Conservation (phyloP, 2,888 invertebrate species). For the Cosmia trapezina region DNA sequence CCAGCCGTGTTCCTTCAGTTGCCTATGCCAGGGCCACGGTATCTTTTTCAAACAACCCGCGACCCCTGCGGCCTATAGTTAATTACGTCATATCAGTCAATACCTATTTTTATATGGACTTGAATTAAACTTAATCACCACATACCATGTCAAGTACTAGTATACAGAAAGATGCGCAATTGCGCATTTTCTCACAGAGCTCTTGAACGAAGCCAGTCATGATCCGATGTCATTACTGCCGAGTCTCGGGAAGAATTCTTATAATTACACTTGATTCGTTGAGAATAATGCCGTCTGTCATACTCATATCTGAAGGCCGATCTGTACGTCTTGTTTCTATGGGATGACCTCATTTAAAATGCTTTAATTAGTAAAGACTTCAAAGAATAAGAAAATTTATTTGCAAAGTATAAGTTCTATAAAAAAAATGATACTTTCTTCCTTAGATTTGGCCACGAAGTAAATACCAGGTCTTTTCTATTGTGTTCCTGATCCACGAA, state of each 20-base stretch:
- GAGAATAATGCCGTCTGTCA: constrained; percentile 29
- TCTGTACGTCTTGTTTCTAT: constrained; percentile 3
- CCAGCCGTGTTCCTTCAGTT: too few species aligned
- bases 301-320: constrained; percentile 32
- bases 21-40: too few species aligned
- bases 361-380: too few species aligned
- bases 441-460: too few species aligned
- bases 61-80: too few species aligned
- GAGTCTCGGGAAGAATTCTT: constrained; percentile 36
- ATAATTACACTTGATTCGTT: constrained; percentile 41
- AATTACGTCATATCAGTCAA: too few species aligned
- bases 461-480: neutral
- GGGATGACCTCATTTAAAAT: neutral
- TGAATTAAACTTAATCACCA: too few species aligned
- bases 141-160: constrained; percentile 19
- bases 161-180: constrained; percentile 29
- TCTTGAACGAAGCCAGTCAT: constrained; percentile 37
- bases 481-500: neutral
- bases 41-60: too few species aligned
- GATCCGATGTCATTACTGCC: constrained; percentile 34
- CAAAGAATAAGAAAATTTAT: too few species aligned
- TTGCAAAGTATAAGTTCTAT: neutral
- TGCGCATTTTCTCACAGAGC: constrained; percentile 38
- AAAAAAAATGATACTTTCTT: neutral
- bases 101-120: too few species aligned